Percentiles rank a stretch among this genome's conserved stretches.
Conservation (phyloP, 2,113 vertebrate genomes). For the Seriola dumerili region DNA sequence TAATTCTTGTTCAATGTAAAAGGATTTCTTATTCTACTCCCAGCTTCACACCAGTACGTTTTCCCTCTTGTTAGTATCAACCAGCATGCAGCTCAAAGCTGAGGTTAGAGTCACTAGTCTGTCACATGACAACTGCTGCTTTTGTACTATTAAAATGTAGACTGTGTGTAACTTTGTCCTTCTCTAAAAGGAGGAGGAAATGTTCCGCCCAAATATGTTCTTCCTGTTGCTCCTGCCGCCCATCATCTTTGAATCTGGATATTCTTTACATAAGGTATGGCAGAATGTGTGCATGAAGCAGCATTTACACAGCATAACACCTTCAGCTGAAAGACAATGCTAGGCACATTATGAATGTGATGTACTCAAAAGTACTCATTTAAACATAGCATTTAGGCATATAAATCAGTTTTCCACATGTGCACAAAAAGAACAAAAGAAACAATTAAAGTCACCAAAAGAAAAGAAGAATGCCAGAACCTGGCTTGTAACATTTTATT, state of each 20-base stretch:
- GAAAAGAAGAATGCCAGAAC: not conserved
- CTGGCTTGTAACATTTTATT: too few species aligned
- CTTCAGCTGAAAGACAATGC: not conserved
- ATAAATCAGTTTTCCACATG: not conserved
- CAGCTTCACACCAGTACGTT: not conserved
- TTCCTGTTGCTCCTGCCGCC: slow-evolving; percentile 97
- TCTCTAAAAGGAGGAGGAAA: slow-evolving; percentile 94
- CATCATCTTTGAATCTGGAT: slow-evolving; percentile 99
- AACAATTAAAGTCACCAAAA: not conserved
- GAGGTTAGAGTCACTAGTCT: not conserved
- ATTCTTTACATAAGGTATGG: slow-evolving; percentile 95
- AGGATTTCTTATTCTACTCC: not conserved
- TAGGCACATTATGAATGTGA: not conserved
- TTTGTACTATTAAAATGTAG: not conserved
- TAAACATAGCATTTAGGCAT: not conserved
- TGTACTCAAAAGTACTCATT: not conserved
- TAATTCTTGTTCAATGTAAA: not conserved
- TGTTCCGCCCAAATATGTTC: slow-evolving; percentile 99
- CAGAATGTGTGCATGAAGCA: not conserved
- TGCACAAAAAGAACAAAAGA: not conserved
- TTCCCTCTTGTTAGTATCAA: not conserved
- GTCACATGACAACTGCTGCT: not conserved
- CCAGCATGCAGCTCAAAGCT: not conserved
- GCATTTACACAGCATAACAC: not conserved
- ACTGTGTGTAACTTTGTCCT: slow-evolving; percentile 7